These are phyloP conservation scores for Euwallacea fornicatus DNA, from an alignment of 1,140 invertebrate genomes.

Conservation along the genomic window DNA sequence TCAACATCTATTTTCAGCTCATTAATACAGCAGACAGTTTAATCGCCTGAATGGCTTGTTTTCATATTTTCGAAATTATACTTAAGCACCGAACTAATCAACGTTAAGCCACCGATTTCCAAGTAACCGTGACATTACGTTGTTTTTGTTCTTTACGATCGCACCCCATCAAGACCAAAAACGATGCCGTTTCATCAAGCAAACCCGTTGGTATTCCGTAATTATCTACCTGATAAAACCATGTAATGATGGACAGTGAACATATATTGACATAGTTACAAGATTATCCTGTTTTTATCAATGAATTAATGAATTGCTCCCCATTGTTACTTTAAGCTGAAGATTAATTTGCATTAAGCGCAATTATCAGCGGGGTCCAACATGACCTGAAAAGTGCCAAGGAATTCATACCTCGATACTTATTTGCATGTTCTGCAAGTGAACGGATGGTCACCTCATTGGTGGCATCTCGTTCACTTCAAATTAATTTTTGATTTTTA, in stretches of 20 bases:
- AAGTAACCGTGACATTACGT: slow-evolving; percentile 17
- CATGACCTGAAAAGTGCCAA: neutral
- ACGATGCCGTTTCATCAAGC: neutral
- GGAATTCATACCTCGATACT: slow-evolving; percentile 10
- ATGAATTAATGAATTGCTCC: too few species aligned
- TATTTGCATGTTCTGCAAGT: slow-evolving; percentile 17
- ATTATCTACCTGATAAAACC: slow-evolving; percentile 22
- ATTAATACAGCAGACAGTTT: too few species aligned
- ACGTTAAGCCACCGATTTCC: slow-evolving; percentile 15
- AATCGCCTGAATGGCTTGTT: neutral
- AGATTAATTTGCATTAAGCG: too few species aligned
- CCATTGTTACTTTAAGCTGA: too few species aligned
- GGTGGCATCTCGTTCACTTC: slow-evolving; percentile 8
- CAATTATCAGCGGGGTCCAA: neutral
- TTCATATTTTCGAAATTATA: neutral
- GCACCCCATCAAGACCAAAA: slow-evolving; percentile 11
- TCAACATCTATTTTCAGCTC: too few species aligned
- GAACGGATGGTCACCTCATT: slow-evolving; percentile 22
- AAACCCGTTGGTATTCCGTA: slow-evolving; percentile 13
- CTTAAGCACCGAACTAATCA: slow-evolving; percentile 8
- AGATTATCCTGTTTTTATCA: slow-evolving; percentile 12
- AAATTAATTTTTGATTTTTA: slow-evolving; percentile 28
- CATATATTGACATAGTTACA: slow-evolving; percentile 19
- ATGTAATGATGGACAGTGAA: slow-evolving; percentile 7
- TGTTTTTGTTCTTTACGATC: slow-evolving; percentile 4